Percentiles rank a stretch among this genome's conserved stretches.
phyloP scores from a whole-genome alignment of 2,888 invertebrate genomes.

The Parapristionchus giblindavisi region DNA sequence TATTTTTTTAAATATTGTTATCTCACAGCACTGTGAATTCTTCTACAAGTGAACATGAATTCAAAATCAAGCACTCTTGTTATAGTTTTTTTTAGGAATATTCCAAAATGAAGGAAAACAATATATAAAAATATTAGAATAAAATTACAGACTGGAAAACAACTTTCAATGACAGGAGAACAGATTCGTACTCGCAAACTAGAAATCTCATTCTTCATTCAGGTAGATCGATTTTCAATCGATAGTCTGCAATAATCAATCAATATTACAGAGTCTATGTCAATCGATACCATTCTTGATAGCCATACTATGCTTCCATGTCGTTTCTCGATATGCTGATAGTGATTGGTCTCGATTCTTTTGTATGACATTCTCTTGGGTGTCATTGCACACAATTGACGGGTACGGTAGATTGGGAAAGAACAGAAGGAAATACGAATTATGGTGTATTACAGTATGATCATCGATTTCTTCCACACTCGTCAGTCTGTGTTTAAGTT shows the following conservation, averaged over 20 bases:
- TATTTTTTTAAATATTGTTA: too few relatives aligned
- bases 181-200: not conserved
- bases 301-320: constrained; percentile 23
- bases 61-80: too few relatives aligned
- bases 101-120: not conserved
- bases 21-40: too few relatives aligned
- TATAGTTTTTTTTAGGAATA: too few relatives aligned
- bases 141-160: not conserved
- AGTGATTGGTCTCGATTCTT: constrained; percentile 5
- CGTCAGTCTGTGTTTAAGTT: not conserved
- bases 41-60: too few relatives aligned
- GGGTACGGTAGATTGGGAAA: not conserved
- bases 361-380: constrained; percentile 23
- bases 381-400: constrained; percentile 23
- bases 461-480: constrained; percentile 25
- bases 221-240: not conserved
- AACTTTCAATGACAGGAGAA: not conserved
- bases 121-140: not conserved
- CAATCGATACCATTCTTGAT: constrained; percentile 18
- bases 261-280: constrained; percentile 16
- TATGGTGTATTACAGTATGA: not conserved
- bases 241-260: not conserved
- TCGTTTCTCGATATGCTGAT: constrained; percentile 2
- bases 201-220: constrained; percentile 17
- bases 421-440: too few relatives aligned